Base-by-base conservation (phyloP, 1,140 invertebrate species). In the Megathymus violae region DNA sequence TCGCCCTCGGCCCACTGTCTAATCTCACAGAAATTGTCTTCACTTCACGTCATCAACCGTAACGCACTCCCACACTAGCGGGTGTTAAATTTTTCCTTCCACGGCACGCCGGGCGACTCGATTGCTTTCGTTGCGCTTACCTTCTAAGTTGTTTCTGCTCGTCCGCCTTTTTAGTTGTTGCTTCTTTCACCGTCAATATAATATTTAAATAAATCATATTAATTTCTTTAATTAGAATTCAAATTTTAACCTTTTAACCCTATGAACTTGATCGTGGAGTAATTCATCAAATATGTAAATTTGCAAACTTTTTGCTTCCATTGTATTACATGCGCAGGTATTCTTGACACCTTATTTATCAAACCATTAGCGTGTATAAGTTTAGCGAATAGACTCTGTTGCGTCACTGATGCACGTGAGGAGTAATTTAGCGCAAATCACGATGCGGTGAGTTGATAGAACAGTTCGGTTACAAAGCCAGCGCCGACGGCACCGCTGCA, bases 381-480 rank as follows among this genome's bases (percentile, higher is more conserved):
- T 46, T 58, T 58, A 14, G 7, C 34, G 54, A 34, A 46, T 59
- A 15, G 25, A 47, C 27, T 47, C 17, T 2, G 44, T 59, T 13
- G 46, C 43, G 58, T 38, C 43, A 48, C 50, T 62, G 61, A 47
- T 46, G 63, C 68, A 68, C 64, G 64, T 65, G 71, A 74, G 48
- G 60, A 60, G 67, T 74, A 78, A 70, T 67, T 76, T 66, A 69
- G 67, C 66, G 15, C 27, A 62, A 51, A 65, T 65, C 67, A 65
- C 62, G 67, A 63, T 76, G 73, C 65, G 71, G 69, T 59, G 66
- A 73, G 74, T 76, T 74, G 77, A 83, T 81, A 68, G 74, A 61
- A 83, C 82, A 78, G 83, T 88, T 87, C 64, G 71, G 71, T 71
- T 75, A 80, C 87, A 82, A 84, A 86, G 79, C 74, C 56, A 74